phyloP scores from a whole-genome alignment of 2,797 vertebrate genomes.

The Leptatherina wallacei region DNA sequence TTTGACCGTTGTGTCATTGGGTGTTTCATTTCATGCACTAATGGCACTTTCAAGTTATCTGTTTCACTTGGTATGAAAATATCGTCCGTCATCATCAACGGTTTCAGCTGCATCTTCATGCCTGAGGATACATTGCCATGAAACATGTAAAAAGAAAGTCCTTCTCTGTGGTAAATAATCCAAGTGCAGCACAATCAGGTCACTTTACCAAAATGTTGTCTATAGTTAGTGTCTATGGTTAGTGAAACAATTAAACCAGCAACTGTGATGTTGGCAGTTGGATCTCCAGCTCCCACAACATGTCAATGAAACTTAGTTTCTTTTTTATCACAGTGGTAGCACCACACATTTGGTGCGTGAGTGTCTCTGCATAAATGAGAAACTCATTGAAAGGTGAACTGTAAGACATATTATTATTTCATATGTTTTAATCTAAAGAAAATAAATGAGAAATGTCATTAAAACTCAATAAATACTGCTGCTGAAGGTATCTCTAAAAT shows the following conservation, averaged over 20 bases:
- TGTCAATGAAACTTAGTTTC: not conserved
- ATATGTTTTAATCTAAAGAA: not conserved
- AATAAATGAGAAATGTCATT: not conserved
- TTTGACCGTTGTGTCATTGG: not conserved
- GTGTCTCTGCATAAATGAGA: not conserved
- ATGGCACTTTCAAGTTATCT: not conserved
- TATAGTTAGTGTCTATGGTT: too few species aligned
- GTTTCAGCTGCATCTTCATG: not conserved
- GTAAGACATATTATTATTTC: not conserved
- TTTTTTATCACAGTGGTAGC: not conserved
- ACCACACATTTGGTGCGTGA: not conserved
- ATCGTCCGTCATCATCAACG: not conserved
- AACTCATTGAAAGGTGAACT: not conserved
- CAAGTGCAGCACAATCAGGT: not conserved
- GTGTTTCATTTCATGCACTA: not conserved
- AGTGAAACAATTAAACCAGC: not conserved
- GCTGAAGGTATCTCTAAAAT: too few species aligned
- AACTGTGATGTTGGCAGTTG: too few species aligned
- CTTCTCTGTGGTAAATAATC: not conserved
- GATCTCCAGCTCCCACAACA: not conserved
- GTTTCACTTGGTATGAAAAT: not conserved
- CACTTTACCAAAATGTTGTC: not conserved
- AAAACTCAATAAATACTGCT: not conserved
- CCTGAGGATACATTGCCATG: not conserved
- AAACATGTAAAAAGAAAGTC: too few species aligned